Conservation (phyloP, 2,888 invertebrate genomes). For the Vannuccia rotundouncinata region DNA sequence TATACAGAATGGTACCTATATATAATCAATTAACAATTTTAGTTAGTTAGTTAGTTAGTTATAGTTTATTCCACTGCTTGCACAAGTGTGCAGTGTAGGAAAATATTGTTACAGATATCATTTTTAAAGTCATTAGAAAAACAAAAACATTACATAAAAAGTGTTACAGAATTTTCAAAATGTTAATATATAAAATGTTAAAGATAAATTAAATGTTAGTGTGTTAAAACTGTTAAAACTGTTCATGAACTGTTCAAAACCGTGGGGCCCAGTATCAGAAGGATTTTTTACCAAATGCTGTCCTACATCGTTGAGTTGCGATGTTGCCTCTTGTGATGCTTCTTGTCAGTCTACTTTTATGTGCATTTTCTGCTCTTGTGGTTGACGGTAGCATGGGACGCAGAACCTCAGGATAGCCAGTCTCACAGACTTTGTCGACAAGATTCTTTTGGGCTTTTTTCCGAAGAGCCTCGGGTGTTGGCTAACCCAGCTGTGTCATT, state of each 20-base stretch:
- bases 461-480: neutral
- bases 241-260: neutral
- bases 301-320: constrained; percentile 12
- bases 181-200: neutral
- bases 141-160: too few relatives aligned
- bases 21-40: too few relatives aligned
- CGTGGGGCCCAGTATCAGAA: neutral
- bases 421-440: too few relatives aligned
- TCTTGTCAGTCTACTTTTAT: neutral
- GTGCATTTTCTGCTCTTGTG: too few relatives aligned
- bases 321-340: constrained; percentile 8
- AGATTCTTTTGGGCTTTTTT: neutral
- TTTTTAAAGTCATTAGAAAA: neutral
- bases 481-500: too few relatives aligned
- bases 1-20: too few relatives aligned
- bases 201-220: too few relatives aligned
- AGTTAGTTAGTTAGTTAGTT: too few relatives aligned
- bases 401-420: too few relatives aligned
- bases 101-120: constrained; percentile 9
- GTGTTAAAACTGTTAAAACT: neutral
- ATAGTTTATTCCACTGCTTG: constrained; percentile 22
- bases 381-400: too few relatives aligned
- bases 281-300: constrained; percentile 21
- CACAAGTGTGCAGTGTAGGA: constrained; percentile 17
- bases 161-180: too few relatives aligned